phyloP scores from a whole-genome alignment of 1,140 invertebrate species.

The Apis mellifera region Amel_HAv3.1 CM009932.2:8210001-8210500 shows the following conservation, averaged over 20 bases:
- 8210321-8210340: constrained; percentile 69
- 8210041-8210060: neutral
- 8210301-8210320: constrained; percentile 76
- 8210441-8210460: constrained; percentile 46
- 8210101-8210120: neutral
- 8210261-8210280: constrained; percentile 77
- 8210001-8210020: neutral
- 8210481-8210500: constrained; percentile 4
- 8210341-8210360: constrained; percentile 2
- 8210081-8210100: neutral
- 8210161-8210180: neutral
- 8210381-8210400: constrained; percentile 21
- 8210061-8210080: neutral
- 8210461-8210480: constrained; percentile 33
- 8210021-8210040: neutral
- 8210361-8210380: constrained; percentile 8
- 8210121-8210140: constrained; percentile 10
- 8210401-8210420: constrained; percentile 43
- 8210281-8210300: constrained; percentile 78
- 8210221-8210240: constrained; percentile 20
- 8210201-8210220: neutral
- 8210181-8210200: neutral
- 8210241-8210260: constrained; percentile 69
- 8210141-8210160: constrained; percentile 24
- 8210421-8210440: constrained; percentile 52